Percentiles rank a stretch among this genome's conserved stretches.
These are phyloP conservation scores for Cynopterus brachyotis DNA, from an alignment of 2,113 vertebrate species.

Conservation along the genomic window DNA sequence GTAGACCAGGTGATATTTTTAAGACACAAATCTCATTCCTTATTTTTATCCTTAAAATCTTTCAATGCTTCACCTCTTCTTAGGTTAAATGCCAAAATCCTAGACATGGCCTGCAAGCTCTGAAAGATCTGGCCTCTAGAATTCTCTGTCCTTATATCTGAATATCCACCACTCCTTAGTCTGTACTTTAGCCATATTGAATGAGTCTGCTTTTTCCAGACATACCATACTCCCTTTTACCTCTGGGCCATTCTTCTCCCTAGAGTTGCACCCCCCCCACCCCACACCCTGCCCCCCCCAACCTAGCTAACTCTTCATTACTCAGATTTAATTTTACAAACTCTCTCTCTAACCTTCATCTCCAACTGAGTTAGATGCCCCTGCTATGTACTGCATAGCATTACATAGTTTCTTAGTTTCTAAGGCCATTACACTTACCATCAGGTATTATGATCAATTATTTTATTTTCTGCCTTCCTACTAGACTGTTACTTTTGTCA, in stretches of 20 bases:
- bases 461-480: conserved; percentile 34
- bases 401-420: neutral
- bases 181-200: neutral
- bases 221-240: neutral
- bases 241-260: neutral
- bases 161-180: neutral
- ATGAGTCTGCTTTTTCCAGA: neutral
- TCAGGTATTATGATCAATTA: neutral
- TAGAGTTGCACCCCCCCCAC: neutral
- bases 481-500: conserved; percentile 11
- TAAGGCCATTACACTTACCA: neutral
- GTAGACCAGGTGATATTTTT: neutral
- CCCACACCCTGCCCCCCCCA: too few relatives aligned
- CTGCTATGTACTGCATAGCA: neutral
- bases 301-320: neutral
- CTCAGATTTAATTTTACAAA: neutral
- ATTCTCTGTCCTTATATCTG: neutral
- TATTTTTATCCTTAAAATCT: neutral
- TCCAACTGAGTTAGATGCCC: neutral
- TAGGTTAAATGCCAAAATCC: neutral
- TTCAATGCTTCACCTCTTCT: neutral
- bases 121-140: neutral
- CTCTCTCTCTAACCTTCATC: neutral
- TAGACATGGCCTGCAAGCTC: neutral
- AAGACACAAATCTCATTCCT: neutral